Evolutionary conservation across 2,113 vertebrate genomes (phyloP).

Genomic region (Elephas maximus): DNA sequence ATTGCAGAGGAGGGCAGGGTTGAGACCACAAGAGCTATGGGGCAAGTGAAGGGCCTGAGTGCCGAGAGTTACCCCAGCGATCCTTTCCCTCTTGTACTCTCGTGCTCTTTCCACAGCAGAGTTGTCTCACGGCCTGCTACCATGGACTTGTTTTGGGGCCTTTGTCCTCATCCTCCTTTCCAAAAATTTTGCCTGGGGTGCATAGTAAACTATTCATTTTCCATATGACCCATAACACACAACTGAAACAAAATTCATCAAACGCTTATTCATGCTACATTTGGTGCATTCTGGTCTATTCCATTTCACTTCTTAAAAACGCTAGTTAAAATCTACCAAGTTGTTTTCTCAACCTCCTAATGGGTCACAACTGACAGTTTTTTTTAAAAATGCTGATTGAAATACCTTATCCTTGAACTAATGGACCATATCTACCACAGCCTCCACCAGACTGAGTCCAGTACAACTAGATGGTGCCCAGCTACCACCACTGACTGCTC

Average conservation of each 20-base stretch:
- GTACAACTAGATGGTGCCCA: too few species aligned
- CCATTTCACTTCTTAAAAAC: constrained; percentile 29
- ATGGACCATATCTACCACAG: too few species aligned
- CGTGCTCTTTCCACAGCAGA: neutral
- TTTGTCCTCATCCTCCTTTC: neutral
- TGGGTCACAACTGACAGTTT: neutral
- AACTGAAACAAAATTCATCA: neutral
- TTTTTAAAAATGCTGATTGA: neutral
- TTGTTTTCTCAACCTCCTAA: neutral
- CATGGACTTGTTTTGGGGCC: neutral
- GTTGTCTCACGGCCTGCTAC: neutral
- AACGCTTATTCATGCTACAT: neutral
- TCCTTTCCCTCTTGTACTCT: neutral
- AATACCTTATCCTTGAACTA: neutral
- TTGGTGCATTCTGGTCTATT: neutral
- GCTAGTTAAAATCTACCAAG: neutral
- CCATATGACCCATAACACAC: neutral
- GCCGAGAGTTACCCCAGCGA: neutral
- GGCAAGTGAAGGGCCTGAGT: rapidly evolving
- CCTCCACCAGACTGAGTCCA: too few species aligned
- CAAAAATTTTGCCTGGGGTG: neutral
- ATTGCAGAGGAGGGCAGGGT: neutral
- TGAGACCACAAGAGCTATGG: neutral
- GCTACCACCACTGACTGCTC: too few species aligned
- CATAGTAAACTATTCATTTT: neutral